phyloP scores from a whole-genome alignment of 2,888 invertebrate genomes.

The Lycia hirtaria region DNA sequence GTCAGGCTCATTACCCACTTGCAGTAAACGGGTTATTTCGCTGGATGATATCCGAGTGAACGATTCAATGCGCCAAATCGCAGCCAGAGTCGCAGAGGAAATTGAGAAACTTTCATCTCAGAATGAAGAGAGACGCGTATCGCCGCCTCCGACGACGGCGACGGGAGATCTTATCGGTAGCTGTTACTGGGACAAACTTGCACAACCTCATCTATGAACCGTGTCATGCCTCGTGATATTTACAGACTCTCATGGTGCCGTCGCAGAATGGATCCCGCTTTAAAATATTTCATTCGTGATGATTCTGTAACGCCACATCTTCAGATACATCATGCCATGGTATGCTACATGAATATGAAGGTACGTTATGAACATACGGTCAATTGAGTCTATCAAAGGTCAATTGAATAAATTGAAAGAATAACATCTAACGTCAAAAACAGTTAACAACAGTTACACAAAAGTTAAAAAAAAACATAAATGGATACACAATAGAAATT shows the following conservation, averaged over 20 bases:
- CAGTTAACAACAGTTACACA: no score
- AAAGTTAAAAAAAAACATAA: no score
- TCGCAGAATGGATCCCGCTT: background rate
- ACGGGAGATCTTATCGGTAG: slow-evolving; percentile 13
- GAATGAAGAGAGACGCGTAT: slow-evolving; percentile 4
- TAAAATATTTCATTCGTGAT: background rate
- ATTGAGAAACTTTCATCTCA: slow-evolving; percentile 41
- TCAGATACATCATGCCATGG: background rate
- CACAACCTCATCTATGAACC: slow-evolving; percentile 18
- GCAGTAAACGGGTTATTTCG: background rate
- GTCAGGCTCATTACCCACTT: background rate
- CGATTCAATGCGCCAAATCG: background rate
- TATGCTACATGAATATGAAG: no score
- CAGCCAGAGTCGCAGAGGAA: slow-evolving; percentile 21
- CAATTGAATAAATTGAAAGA: no score
- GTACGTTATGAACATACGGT: no score
- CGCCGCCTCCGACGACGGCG: background rate
- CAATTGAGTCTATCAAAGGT: no score
- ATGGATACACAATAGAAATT: no score
- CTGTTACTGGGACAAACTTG: background rate
- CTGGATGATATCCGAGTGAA: background rate
- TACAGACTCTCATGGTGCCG: slow-evolving; percentile 4
- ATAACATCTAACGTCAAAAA: no score
- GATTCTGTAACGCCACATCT: background rate
- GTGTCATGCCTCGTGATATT: slow-evolving; percentile 3